These are phyloP conservation scores for Corythornis vintsioides DNA, from an alignment of 2,113 vertebrate species.

Conservation along the genomic window DNA sequence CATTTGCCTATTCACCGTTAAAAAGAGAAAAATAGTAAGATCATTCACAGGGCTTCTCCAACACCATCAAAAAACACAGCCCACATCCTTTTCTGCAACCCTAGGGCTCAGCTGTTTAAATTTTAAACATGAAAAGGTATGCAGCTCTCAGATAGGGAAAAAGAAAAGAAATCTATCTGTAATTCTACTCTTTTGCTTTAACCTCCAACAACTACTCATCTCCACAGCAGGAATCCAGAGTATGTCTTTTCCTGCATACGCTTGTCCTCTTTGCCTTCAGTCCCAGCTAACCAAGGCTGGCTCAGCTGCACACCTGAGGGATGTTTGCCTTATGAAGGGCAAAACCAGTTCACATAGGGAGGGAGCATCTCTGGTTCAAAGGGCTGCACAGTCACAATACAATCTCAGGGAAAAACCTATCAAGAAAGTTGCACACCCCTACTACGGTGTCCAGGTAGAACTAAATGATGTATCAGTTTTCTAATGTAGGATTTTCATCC, in stretches of 20 bases:
- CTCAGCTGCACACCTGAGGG: slow-evolving; percentile 13
- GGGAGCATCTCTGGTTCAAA: not conserved
- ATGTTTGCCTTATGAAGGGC: not conserved
- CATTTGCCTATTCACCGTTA: not conserved
- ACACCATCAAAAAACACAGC: not conserved
- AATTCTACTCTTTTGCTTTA: not conserved
- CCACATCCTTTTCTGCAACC: not conserved
- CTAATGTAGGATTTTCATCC: not conserved
- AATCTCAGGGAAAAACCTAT: not conserved
- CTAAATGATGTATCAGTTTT: not conserved
- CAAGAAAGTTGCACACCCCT: not conserved
- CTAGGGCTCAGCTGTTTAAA: not conserved
- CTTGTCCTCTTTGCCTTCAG: slow-evolving; percentile 36
- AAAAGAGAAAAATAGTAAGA: not conserved
- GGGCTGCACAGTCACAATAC: not conserved
- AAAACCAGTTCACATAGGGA: slow-evolving; percentile 3
- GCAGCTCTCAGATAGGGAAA: not conserved
- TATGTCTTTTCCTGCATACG: slow-evolving; percentile 41
- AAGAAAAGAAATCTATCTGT: not conserved
- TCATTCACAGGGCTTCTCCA: not conserved
- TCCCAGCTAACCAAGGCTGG: not conserved
- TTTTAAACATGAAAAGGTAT: not conserved
- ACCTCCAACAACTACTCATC: not conserved
- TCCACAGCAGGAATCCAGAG: slow-evolving; percentile 41
- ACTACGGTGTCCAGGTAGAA: not conserved